Base-by-base conservation (phyloP, 2,113 vertebrate genomes). In the Myotis brandtii region DNA sequence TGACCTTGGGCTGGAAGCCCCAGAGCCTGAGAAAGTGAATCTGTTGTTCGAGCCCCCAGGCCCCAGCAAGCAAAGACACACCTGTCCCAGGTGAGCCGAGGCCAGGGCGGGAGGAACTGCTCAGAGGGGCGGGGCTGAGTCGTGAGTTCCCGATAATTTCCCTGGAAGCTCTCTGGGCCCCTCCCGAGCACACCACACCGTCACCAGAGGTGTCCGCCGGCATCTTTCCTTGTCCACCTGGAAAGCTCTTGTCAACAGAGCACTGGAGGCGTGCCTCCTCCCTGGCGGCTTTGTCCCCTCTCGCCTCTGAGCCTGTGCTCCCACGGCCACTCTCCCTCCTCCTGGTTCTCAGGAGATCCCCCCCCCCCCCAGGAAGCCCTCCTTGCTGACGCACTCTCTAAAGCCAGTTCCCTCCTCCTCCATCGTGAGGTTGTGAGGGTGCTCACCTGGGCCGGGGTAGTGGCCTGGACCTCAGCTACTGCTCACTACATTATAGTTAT, bases 331-430 rank as follows among this genome's bases (percentile, higher is more conserved):
- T 56, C 10, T 50, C 32, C 21, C 21, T 32, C 17, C 82, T n/a
- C n/a, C 25, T 0, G 8, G 20, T 62, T 32, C 84, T 52, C 13
- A 25, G 73, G 85, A 25, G 34, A 48, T 14, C 18, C 18, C 67
- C 73, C 86, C 94, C 18, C 18, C 67, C 73, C 86, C 94, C 67
- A 72, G 89, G 81, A 70, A 82, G 94, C 67, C 96, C n/a, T 27
- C 81, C 86, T 43, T 5, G 21, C 16, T 50, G 83, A 48, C 76
- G 56, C 37, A 5, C 1, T 21, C 52, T 66, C 34, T 56, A 20
- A 83, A 18, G 48, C 17, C 75, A 5, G 52, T 13, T 56, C 46
- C n/a, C 67, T 76, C 1, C 0, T 54, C 67, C 6, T 8, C n/a
- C 16, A 0, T 25, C 34, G 2, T 2, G 9, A 77, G 18, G 18